These are phyloP conservation scores for Polydesmus complanatus DNA, from an alignment of 2,888 invertebrate genomes.

Conservation along the genomic window DNA sequence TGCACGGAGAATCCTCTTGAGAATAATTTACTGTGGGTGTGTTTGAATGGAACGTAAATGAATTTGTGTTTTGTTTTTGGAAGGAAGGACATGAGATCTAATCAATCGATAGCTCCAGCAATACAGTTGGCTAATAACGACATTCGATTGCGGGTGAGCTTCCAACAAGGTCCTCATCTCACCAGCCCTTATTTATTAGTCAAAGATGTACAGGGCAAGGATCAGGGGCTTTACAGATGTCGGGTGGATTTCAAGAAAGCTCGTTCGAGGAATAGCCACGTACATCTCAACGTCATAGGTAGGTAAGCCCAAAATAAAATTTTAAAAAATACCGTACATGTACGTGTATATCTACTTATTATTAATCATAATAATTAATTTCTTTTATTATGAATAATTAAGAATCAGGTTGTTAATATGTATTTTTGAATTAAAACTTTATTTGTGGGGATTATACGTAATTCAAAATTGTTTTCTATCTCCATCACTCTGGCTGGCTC, in stretches of 20 bases:
- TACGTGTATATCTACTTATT: too few relatives aligned
- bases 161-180: slow-evolving; percentile 7
- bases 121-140: slow-evolving; percentile 12
- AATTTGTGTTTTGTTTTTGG: too few relatives aligned
- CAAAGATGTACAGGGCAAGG: slow-evolving; percentile 29
- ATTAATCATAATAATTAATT: too few relatives aligned
- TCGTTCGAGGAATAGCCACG: slow-evolving; percentile 70
- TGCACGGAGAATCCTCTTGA: too few relatives aligned
- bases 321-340: too few relatives aligned
- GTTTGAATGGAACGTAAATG: too few relatives aligned
- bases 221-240: slow-evolving; percentile 74
- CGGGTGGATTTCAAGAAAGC: slow-evolving; percentile 78
- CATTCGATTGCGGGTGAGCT: slow-evolving; percentile 15
- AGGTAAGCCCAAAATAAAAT: too few relatives aligned
- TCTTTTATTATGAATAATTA: slow-evolving; percentile 1
- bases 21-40: too few relatives aligned
- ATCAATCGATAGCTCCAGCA: slow-evolving; percentile 4
- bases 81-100: slow-evolving; percentile 16
- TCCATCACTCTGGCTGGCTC: background rate
- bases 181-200: slow-evolving; percentile 15
- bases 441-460: too few relatives aligned
- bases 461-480: background rate
- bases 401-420: too few relatives aligned
- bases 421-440: too few relatives aligned
- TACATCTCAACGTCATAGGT: slow-evolving; percentile 80